Base-by-base conservation (phyloP, 1,140 invertebrate genomes). In the Antheraea pernyi region DNA sequence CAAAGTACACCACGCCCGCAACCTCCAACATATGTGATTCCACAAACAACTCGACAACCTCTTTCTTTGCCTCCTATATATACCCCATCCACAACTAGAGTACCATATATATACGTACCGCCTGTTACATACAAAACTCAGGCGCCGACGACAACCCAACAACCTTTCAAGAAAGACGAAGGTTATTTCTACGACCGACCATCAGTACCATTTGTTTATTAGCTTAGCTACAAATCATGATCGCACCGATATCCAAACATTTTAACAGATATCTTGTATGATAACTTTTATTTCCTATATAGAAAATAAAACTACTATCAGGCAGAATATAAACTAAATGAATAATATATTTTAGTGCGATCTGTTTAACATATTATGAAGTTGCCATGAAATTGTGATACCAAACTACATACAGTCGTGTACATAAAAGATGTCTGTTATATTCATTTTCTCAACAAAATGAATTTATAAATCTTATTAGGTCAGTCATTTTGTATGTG, bases 311-410 rank as follows among this genome's bases (percentile, higher is more conserved):
- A 63, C 0, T 30, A 36, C 37, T 63, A 63, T 63, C 37, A 37
- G 13, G 19, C 46, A 3, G 0, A 6, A 37, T n/a, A 37, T 37
- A 7, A 22, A 11, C 62, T 39, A 64, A 18, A 8, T n/a, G 4
- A 19, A 42, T 37, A 64, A 64, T 39, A 42, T n/a, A 7, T 42
- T 42, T 42, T 42, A 59, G 16, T 8, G 58, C 9, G 9, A 19
- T 59, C n/a, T 19, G 19, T 9, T 59, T 19, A 42, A 30, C 9
- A 36, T 36, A 63, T 8, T 53, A 53, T 59, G 83, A 79, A 84
- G 86, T 78, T 90, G 89, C 89, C 89, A 91, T 91, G 88, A 83
- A 84, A 81, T 80, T 87, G 86, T 89, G 83, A 89, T 91, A 89
- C 85, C 85, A 90, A 88, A 87, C 81, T 75, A 71, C 76, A 79